Percentiles rank a stretch among this genome's conserved stretches.
These are phyloP conservation scores for Drosophila fulvimacula DNA, from an alignment of 2,888 invertebrate species.

Conservation along the genomic window DNA sequence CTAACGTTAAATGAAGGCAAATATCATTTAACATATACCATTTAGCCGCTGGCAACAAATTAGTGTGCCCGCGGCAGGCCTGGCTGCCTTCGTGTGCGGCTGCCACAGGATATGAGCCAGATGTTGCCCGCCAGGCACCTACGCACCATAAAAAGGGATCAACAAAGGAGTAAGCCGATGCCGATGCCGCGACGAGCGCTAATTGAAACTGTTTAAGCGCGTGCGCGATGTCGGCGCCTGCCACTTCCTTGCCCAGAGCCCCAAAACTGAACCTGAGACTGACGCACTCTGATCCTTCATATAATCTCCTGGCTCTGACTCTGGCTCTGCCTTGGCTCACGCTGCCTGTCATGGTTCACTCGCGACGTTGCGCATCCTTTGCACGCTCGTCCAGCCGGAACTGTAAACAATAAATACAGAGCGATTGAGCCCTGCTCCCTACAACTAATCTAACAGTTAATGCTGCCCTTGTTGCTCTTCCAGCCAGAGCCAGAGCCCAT, in stretches of 20 bases:
- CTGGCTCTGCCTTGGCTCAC: neutral
- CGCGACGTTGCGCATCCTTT: constrained; percentile 52
- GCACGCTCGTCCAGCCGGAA: constrained; percentile 81
- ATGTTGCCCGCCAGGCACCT: constrained; percentile 38
- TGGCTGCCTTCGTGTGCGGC: constrained; percentile 60
- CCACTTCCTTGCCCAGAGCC: constrained; percentile 53
- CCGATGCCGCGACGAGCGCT: constrained; percentile 58
- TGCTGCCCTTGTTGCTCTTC: constrained; percentile 12
- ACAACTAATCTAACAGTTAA: constrained; percentile 34
- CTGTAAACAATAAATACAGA: constrained; percentile 82
- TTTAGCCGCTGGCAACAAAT: constrained; percentile 10
- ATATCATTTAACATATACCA: constrained; percentile 5
- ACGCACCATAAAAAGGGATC: constrained; percentile 43
- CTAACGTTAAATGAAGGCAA: neutral
- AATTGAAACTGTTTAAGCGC: constrained; percentile 68
- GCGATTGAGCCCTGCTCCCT: constrained; percentile 28
- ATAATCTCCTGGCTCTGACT: constrained; percentile 23
- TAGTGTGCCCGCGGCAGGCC: constrained; percentile 46
- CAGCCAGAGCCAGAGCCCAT: constrained; percentile 26
- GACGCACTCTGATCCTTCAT: constrained; percentile 20
- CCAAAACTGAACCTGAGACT: constrained; percentile 3
- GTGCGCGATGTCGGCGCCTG: constrained; percentile 60
- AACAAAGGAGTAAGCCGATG: constrained; percentile 67
- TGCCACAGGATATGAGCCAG: constrained; percentile 68
- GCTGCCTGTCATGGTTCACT: constrained; percentile 43